Evolutionary conservation across 2,113 vertebrate species (phyloP), one percentile per base, ranked within the genome.

Genomic region (Peucedramus taeniatus): DNA sequence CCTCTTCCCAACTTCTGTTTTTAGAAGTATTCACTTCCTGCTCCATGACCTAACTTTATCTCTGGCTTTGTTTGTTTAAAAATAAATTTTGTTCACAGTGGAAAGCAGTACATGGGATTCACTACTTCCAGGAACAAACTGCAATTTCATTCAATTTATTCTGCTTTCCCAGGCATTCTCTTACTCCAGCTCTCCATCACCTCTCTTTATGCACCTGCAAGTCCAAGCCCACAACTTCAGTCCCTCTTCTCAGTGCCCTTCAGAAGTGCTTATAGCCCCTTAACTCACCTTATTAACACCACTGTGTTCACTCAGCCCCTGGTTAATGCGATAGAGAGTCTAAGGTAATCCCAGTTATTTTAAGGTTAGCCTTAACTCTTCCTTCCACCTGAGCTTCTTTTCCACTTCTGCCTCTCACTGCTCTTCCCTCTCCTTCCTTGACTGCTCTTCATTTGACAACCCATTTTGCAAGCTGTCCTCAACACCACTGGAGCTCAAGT

Each of bases 41-140:
- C 70, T 85, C 61, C 37, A 31, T 1, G 22, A 91, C 44, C 44
- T 71, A 68, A 51, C 61, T 84, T 84, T 75, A 59, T 78, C 54
- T 81, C 71, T 74, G 33, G 7, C 50, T 96, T 87, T 78, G 33
- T 77, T 89, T 80, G 40, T 71, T 89, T 71, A 87, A 96, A 95
- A 94, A 75, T 27, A 82, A 93, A 30, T 77, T 89, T 71, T 84
- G 50, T 51, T 78, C 61, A 71, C 44, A 82, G n/a, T n/a, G 57
- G 26, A 76, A 85, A 80, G 54, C 37, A 72, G 59, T 69, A 80
- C 0, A 1, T 30, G 49, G 40, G 78, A 87, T 82, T 75, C 44
- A 49, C 59, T 50, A 59, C 54, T 89, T 88, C 54, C 63, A 66
- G 54, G 71, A 96, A 72, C 54, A 88, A 70, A 77, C 22, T 21